A percentile compares a stretch with the other conserved stretches of the same genome.
Conservation (phyloP, 2,797 vertebrate genomes). For the Falco biarmicus region DNA sequence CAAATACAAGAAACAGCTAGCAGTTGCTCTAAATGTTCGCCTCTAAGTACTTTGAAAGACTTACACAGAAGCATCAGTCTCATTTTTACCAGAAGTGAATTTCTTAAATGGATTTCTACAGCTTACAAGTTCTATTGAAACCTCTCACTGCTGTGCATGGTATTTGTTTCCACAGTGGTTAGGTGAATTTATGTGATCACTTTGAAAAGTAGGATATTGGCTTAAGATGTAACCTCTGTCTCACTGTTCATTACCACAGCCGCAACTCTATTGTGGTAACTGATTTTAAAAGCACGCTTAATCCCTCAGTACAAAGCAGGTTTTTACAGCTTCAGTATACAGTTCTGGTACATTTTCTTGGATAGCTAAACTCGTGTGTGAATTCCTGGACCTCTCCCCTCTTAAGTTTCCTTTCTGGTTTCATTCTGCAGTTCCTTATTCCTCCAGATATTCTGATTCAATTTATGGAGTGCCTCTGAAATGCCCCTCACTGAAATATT, state of each 20-base stretch:
- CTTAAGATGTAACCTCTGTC: neutral
- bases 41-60: neutral
- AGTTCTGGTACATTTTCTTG: neutral
- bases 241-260: neutral
- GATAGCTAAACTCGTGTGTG: neutral
- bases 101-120: neutral
- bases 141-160: neutral
- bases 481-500: neutral
- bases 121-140: neutral
- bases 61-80: neutral
- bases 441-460: neutral
- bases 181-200: neutral
- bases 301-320: neutral
- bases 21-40: neutral
- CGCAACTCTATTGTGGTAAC: neutral
- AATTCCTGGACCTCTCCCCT: neutral
- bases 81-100: neutral
- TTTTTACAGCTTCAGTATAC: neutral
- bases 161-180: neutral
- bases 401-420: neutral
- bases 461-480: neutral
- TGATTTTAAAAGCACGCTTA: neutral
- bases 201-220: neutral
- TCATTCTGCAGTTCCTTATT: neutral
- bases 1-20: neutral